Base-by-base conservation (phyloP, 2,888 invertebrate genomes). In the Nemotelus pantherinus region DNA sequence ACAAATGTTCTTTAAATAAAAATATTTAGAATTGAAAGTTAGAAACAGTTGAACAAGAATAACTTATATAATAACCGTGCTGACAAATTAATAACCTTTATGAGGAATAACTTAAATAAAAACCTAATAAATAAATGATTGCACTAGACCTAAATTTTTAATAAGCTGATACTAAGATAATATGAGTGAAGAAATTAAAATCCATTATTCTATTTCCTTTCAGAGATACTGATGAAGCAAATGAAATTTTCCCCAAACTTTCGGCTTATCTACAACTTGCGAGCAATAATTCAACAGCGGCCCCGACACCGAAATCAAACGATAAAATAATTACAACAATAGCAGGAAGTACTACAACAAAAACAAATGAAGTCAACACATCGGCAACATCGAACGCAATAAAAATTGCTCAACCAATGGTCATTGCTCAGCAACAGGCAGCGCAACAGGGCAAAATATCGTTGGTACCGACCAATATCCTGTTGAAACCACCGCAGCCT, bases 381-480 rank as follows among this genome's bases (percentile, higher is more conserved):
- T 64, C 80, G 4, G 71, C 65, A 55, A 80, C 80, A 25, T 45
- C 80, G 4, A 77, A 48, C 72, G 10, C 77, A 25, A 60, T 78
- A 6, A 79, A 81, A 41, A 44, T 82, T 48, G 78, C 72, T 7
- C 79, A 79, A 48, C 79, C 79, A 1, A 74, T 81, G 68, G 57
- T 78, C 39, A 5, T 78, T 7, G 58, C 77, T 2, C 79, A 57
- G 64, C 79, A 60, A 63, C 77, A 58, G 0, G 77, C 79, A 39
- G 80, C 80, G 45, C 60, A 82, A 39, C 79, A 3, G 83, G 85
- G 77, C 2, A 87, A 87, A 81, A 87, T 87, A 6, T 87, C 87
- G 0, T 58, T 87, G 60, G 87, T 87, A n/a, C 87, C 87, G 45
- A 86, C 87, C 0, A 87, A 87, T 79, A 85, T 87, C 50, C 82